Percentiles rank a stretch among this genome's conserved stretches.
phyloP scores from a whole-genome alignment of 2,888 invertebrate genomes.

The Dermolepida albohirtum region DNA sequence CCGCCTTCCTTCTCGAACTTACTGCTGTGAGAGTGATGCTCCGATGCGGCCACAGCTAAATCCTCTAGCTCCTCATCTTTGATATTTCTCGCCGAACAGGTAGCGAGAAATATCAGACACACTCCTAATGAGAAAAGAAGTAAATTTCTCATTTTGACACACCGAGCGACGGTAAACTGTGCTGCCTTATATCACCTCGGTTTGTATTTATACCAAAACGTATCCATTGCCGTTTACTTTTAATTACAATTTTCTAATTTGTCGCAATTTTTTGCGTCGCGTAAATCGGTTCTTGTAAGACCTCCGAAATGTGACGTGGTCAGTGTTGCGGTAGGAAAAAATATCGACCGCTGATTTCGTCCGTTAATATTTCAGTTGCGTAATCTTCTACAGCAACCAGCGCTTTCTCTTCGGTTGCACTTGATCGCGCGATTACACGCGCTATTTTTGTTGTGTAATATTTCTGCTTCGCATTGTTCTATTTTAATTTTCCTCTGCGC shows the following conservation, averaged over 20 bases:
- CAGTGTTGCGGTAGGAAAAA: conserved; percentile 15
- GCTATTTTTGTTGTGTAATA: not conserved
- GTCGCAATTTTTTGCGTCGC: conserved; percentile 16
- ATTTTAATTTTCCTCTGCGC: not conserved
- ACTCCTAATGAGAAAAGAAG: conserved; percentile 43
- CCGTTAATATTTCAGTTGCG: no score
- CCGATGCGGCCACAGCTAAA: conserved; percentile 51
- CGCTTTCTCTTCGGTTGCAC: conserved; percentile 32
- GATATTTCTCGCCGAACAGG: conserved; percentile 56
- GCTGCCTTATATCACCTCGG: conserved; percentile 34
- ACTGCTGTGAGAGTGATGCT: conserved; percentile 55
- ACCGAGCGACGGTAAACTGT: conserved; percentile 28
- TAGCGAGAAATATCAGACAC: conserved; percentile 55
- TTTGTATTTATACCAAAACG: conserved; percentile 26
- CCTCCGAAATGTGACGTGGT: conserved; percentile 9
- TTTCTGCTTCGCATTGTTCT: conserved; percentile 6
- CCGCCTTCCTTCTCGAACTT: conserved; percentile 67
- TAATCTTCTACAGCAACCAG: conserved; percentile 12
- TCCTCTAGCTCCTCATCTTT: conserved; percentile 60
- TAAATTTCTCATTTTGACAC: conserved; percentile 41
- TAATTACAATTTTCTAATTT: conserved; percentile 22
- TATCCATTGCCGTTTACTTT: not conserved
- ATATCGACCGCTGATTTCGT: conserved; percentile 26
- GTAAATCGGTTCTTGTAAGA: conserved; percentile 16
- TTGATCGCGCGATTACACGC: conserved; percentile 18